These are phyloP conservation scores for Drosophila melanocephala DNA, from an alignment of 2,888 invertebrate genomes.

Conservation along the genomic window DNA sequence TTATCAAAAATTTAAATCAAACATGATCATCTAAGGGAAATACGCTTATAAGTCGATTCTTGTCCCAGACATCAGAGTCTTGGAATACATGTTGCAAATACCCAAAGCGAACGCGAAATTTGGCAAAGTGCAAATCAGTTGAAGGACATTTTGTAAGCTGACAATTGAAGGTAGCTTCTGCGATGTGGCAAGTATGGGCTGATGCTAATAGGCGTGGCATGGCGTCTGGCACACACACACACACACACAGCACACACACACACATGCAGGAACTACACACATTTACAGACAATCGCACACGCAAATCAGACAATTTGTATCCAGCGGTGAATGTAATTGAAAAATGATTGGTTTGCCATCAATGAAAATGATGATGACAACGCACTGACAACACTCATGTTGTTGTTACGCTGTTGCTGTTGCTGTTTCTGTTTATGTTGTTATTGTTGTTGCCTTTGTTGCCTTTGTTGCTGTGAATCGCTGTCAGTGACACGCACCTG, in stretches of 20 bases:
- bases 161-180: slow-evolving; percentile 25
- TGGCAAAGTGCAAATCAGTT: slow-evolving; percentile 24
- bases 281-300: slow-evolving; percentile 34
- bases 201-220: slow-evolving; percentile 36
- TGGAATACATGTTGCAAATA: neutral
- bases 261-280: neutral
- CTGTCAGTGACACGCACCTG: slow-evolving; percentile 77
- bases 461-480: slow-evolving; percentile 46
- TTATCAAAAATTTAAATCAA: neutral
- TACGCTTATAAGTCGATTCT: neutral
- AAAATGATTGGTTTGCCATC: slow-evolving; percentile 81
- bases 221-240: slow-evolving; percentile 42
- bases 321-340: slow-evolving; percentile 80
- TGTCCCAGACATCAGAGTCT: neutral
- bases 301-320: slow-evolving; percentile 81
- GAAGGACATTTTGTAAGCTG: slow-evolving; percentile 32
- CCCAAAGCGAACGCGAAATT: neutral
- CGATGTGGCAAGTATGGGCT: slow-evolving; percentile 4
- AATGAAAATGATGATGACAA: slow-evolving; percentile 78
- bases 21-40: neutral
- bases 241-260: slow-evolving; percentile 9
- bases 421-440: slow-evolving; percentile 29
- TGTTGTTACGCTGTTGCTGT: slow-evolving; percentile 30
- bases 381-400: slow-evolving; percentile 58
- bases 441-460: slow-evolving; percentile 22